Evolutionary conservation across 2,113 vertebrate species (phyloP).

Genomic region (Hippolais icterina): DNA sequence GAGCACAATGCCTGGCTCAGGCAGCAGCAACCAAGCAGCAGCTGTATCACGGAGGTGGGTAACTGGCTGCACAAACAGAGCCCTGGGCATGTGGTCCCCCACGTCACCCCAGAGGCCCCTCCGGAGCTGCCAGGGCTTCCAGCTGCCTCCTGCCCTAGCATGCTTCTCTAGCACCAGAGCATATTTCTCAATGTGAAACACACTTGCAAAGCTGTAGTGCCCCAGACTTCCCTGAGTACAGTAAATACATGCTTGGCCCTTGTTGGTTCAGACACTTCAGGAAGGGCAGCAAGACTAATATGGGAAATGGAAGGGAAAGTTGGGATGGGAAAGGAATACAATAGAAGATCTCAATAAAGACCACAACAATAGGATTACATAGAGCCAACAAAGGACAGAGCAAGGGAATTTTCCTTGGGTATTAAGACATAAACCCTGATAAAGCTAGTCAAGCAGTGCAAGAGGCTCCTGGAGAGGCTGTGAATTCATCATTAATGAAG

Average conservation of each 20-base stretch:
- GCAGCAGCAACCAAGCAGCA: not conserved
- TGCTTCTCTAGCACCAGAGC: not conserved
- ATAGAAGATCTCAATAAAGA: not conserved
- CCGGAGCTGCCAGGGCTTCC: not conserved
- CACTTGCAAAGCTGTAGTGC: not conserved
- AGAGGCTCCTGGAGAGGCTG: not conserved
- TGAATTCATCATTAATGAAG: not conserved
- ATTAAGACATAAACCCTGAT: not conserved
- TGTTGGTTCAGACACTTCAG: not conserved
- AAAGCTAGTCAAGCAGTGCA: not conserved
- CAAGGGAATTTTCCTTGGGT: not conserved
- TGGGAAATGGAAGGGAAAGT: not conserved
- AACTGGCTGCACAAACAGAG: not conserved
- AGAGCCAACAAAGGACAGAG: not conserved
- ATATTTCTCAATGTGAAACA: not conserved
- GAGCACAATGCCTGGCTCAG: not conserved
- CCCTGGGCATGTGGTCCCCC: fast-evolving
- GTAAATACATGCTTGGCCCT: fast-evolving
- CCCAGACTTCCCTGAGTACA: fast-evolving
- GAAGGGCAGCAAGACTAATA: not conserved
- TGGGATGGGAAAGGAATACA: fast-evolving
- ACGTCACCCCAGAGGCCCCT: not conserved
- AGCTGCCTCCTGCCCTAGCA: not conserved
- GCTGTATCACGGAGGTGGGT: not conserved
- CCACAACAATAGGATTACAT: not conserved